These are phyloP conservation scores for Paraescarpia echinospica DNA, from an alignment of 1,140 invertebrate genomes.

Conservation along the genomic window DNA sequence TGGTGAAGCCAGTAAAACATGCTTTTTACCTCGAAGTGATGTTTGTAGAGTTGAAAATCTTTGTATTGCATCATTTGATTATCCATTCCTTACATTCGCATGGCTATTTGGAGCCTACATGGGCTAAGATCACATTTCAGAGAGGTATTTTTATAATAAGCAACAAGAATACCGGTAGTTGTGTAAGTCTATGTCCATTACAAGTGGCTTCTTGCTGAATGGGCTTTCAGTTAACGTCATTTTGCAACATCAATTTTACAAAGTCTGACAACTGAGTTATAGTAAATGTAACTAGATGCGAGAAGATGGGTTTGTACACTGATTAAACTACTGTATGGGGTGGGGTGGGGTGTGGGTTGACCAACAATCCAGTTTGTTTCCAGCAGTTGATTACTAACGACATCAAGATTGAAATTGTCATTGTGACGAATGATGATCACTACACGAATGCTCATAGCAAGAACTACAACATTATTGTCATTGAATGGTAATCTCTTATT, in stretches of 20 bases:
- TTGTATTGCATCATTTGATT: too few species aligned
- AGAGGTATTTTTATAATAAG: too few species aligned
- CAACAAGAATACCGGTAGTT: too few species aligned
- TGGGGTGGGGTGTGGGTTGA: not conserved
- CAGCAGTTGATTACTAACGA: not conserved
- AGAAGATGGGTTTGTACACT: not conserved
- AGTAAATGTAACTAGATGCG: too few species aligned
- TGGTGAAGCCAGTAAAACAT: too few species aligned
- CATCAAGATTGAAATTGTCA: not conserved
- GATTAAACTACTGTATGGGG: not conserved
- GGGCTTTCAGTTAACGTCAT: not conserved
- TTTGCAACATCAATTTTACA: too few species aligned
- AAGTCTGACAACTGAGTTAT: not conserved
- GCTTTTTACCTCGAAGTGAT: not conserved
- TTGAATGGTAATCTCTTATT: not conserved
- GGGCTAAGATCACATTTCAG: too few species aligned
- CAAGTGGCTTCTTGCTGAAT: not conserved
- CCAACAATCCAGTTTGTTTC: not conserved
- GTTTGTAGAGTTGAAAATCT: not conserved
- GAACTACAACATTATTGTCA: not conserved
- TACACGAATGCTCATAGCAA: not conserved
- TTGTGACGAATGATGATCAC: not conserved
- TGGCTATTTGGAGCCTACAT: too few species aligned
- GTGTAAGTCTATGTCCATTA: not conserved
- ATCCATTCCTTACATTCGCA: too few species aligned